Conservation (phyloP, 2,888 invertebrate species). For the Dryobotodes eremita region DNA sequence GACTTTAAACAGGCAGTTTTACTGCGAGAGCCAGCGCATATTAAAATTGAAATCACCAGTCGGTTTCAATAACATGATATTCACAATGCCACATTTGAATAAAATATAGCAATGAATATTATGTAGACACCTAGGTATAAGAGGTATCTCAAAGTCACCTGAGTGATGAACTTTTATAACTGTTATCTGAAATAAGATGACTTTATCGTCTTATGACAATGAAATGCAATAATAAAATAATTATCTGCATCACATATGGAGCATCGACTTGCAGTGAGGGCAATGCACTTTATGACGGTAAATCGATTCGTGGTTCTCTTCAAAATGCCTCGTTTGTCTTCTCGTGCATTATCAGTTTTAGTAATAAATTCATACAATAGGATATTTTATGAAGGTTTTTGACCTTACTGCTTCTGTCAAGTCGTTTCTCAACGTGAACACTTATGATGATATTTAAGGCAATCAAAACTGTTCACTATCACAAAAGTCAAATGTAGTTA, state of each 20-base stretch:
- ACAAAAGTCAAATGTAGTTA: constrained; percentile 31
- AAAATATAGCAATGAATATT: constrained; percentile 13
- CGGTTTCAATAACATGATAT: constrained; percentile 31
- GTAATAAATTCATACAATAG: constrained; percentile 73
- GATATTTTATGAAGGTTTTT: constrained; percentile 72
- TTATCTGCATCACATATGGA: constrained; percentile 73
- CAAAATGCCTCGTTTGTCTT: constrained; percentile 78
- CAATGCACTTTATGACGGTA: constrained; percentile 79
- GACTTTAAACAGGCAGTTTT: constrained; percentile 58
- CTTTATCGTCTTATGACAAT: constrained; percentile 69
- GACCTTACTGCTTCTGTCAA: constrained; percentile 63
- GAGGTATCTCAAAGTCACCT: constrained; percentile 39
- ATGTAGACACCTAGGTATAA: background rate
- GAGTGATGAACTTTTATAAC: constrained; percentile 42
- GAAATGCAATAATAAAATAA: constrained; percentile 75
- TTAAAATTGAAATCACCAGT: constrained; percentile 39
- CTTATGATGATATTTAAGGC: constrained; percentile 51
- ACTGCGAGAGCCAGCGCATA: constrained; percentile 15
- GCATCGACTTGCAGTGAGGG: constrained; percentile 75
- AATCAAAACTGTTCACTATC: constrained; percentile 44
- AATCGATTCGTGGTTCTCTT: constrained; percentile 78
- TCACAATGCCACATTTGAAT: constrained; percentile 52
- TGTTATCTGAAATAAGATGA: constrained; percentile 63
- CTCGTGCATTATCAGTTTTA: constrained; percentile 73
- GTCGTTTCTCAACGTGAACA: constrained; percentile 59